These are phyloP conservation scores for Gari tellinella DNA, from an alignment of 2,888 invertebrate genomes.

Conservation along the genomic window DNA sequence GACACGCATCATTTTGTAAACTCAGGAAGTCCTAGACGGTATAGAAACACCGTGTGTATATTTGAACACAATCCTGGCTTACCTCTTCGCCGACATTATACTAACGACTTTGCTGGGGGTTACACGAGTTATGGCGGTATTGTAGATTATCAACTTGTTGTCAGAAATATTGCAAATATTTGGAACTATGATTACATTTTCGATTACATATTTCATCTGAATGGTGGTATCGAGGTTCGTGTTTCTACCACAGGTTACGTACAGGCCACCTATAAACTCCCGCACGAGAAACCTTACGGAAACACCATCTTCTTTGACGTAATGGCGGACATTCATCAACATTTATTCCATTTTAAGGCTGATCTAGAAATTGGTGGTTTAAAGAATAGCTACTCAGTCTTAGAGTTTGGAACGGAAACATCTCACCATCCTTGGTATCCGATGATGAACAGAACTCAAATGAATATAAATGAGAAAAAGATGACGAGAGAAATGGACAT, in stretches of 20 bases:
- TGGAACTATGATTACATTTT: constrained; percentile 80
- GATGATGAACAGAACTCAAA: constrained; percentile 64
- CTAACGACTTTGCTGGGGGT: constrained; percentile 55
- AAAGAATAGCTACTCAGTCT: constrained; percentile 72
- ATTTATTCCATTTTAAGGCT: constrained; percentile 78
- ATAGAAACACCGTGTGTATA: constrained; percentile 74
- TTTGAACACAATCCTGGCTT: constrained; percentile 76
- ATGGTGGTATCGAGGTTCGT: constrained; percentile 76
- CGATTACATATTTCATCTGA: constrained; percentile 79
- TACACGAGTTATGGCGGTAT: constrained; percentile 70
- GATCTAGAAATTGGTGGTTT: constrained; percentile 77
- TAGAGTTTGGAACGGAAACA: constrained; percentile 65
- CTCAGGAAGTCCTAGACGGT: constrained; percentile 55
- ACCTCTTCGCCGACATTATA: constrained; percentile 77
- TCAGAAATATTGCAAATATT: constrained; percentile 73
- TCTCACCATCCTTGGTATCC: constrained; percentile 64
- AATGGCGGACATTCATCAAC: constrained; percentile 76
- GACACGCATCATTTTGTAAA: constrained; percentile 70
- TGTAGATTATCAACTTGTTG: constrained; percentile 72
- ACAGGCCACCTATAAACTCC: constrained; percentile 69
- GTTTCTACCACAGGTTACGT: constrained; percentile 77
- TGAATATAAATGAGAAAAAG: constrained; percentile 55
- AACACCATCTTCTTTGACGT: constrained; percentile 66
- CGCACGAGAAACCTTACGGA: constrained; percentile 70
- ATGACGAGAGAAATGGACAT: constrained; percentile 71